These are phyloP conservation scores for Steinernema khuongi DNA, from an alignment of 1,140 invertebrate genomes.

Conservation along the genomic window DNA sequence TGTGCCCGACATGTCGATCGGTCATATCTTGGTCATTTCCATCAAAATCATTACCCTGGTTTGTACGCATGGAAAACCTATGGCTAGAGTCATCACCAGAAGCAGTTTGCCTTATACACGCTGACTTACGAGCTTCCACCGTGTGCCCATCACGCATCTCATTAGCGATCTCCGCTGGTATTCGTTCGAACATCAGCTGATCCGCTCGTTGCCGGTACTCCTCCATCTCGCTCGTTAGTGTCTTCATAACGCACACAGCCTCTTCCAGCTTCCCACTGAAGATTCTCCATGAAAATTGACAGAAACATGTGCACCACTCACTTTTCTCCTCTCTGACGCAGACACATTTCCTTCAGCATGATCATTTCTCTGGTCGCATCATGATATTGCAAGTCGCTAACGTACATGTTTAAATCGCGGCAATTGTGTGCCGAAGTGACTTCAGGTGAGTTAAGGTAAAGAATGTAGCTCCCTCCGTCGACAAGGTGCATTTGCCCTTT, in stretches of 20 bases:
- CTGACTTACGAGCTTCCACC: slow-evolving; percentile 34
- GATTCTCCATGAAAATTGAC: no score
- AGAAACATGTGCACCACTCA: no score
- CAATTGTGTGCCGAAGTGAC: slow-evolving; percentile 36
- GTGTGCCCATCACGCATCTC: slow-evolving; percentile 23
- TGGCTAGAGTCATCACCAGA: no score
- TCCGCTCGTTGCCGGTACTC: slow-evolving; percentile 29
- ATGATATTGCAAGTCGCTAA: slow-evolving; percentile 38
- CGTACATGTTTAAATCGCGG: slow-evolving; percentile 33
- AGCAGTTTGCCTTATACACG: no score
- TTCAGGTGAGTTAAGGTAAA: slow-evolving; percentile 35
- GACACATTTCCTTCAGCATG: slow-evolving; percentile 38
- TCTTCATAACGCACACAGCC: slow-evolving; percentile 31
- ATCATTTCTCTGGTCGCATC: slow-evolving; percentile 36
- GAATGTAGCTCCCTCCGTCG: slow-evolving; percentile 30
- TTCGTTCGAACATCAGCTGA: slow-evolving; percentile 25
- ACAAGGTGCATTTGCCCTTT: slow-evolving; percentile 37
- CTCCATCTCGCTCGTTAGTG: slow-evolving; percentile 29
- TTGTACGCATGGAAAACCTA: no score
- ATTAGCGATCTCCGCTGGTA: slow-evolving; percentile 27
- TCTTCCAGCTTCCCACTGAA: slow-evolving; percentile 39
- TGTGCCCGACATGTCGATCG: no score
- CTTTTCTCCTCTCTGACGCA: slow-evolving; percentile 41
- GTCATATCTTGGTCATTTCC: no score
- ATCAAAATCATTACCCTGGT: no score